Base-by-base conservation (phyloP, 2,888 invertebrate genomes). In the Eretmocerus hayati region DNA sequence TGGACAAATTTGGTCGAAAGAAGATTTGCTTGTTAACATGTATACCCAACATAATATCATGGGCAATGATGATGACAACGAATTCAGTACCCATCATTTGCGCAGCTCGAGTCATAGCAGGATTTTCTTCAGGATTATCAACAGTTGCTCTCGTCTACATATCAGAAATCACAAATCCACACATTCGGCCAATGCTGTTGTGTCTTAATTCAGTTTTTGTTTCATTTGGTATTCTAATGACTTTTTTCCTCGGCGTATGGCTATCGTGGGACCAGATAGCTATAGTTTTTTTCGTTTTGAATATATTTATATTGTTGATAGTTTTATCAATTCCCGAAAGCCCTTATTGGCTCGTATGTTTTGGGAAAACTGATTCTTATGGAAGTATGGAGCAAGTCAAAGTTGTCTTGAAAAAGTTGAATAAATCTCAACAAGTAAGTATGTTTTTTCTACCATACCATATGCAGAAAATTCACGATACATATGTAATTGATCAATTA, bases 191-290 rank as follows among this genome's bases (percentile, higher is more conserved):
- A 32, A 77, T 78, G 75, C 62, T 80, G 18, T 63, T 80, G 5
- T 75, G 77, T 36, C 64, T 78, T 3, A 80, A 78, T 60, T 79
- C 79, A 50, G 75, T 80, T 6, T 78, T 75, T 57, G 78, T 80
- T 0, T 76, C 79, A 0, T 67, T 79, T 39, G 81, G 81, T 19
- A 77, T 81, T 52, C 62, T 81, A 8, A 54, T 79, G 5, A 76
- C 77, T 1, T 79, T 77, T 42, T 58, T 74, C 8, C 65, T 78
- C 64, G 76, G 72, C 8, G 63, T 71, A 20, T 73, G 72, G 62
- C 62, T 77, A 18, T 62, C 69, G 11, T 80, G 80, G 80, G 67
- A 73, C 13, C 63, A 64, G 21, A 73, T 78, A 57, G 73, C 78
- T 1, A 64, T 73, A 9, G 62, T 74, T 5, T 77, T 74, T 56